Conservation (phyloP, 37 sponge, comb jelly and placozoan genomes). For the Beroe forskalii region DNA sequence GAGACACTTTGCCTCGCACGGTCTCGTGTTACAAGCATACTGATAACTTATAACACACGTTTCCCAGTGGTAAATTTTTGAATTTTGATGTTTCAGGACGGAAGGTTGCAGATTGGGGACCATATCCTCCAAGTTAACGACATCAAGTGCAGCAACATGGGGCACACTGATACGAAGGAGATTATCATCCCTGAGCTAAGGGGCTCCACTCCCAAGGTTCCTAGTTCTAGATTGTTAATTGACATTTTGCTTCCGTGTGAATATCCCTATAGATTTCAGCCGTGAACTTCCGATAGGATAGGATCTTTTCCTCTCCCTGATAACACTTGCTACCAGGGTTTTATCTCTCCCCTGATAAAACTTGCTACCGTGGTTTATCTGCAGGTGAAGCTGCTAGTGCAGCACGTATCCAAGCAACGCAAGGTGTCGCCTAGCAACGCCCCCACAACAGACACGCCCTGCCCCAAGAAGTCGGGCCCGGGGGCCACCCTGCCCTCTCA, state of each 20-base stretch:
- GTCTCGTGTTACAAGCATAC: too few species aligned
- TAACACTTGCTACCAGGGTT: too few species aligned
- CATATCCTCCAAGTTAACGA: constrained; percentile 56
- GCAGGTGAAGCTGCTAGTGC: constrained; percentile 21
- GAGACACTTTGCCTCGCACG: too few species aligned
- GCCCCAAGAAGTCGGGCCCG: constrained; percentile 8
- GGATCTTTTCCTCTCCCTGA: too few species aligned
- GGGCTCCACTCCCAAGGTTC: constrained; percentile 49
- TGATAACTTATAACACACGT: too few species aligned
- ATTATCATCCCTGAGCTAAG: constrained; percentile 40
- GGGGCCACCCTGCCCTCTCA: constrained; percentile 41
- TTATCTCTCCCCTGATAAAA: too few species aligned
- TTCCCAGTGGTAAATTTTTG: too few species aligned
- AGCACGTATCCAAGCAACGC: background rate
- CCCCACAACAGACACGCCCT: background rate
- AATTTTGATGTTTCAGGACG: constrained; percentile 41
- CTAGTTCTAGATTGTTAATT: too few species aligned
- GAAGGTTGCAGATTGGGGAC: constrained; percentile 47
- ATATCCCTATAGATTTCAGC: too few species aligned
- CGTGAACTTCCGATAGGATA: too few species aligned
- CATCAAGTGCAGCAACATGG: constrained; percentile 45
- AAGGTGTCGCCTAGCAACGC: background rate
- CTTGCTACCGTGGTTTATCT: too few species aligned
- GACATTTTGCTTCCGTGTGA: too few species aligned
- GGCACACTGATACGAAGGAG: constrained; percentile 33